Evolutionary conservation across 2,113 vertebrate genomes (phyloP).

Genomic region (Laticauda colubrina): DNA sequence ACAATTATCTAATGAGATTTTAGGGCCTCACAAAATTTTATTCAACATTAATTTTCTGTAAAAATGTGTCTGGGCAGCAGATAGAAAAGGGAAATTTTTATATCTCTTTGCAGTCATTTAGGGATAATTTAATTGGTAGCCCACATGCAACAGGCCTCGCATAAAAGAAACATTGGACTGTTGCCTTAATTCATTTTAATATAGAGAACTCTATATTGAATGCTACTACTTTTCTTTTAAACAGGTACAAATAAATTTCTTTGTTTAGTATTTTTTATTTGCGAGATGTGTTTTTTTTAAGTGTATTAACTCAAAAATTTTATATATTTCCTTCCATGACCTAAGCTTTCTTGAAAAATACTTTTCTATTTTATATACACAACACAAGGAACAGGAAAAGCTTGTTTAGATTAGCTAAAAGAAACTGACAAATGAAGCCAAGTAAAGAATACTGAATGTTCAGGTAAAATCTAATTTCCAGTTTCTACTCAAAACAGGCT

Average conservation of each 20-base stretch:
- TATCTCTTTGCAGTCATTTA: not conserved
- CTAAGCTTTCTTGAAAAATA: constrained; percentile 39
- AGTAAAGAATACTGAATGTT: constrained; percentile 50
- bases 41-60: not conserved
- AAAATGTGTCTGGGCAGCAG: not conserved
- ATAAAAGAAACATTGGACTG: not conserved
- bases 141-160: not conserved
- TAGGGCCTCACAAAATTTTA: not conserved
- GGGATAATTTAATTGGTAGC: not conserved
- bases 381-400: constrained; percentile 41
- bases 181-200: not conserved
- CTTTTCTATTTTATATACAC: constrained; percentile 53
- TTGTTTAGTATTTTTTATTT: constrained; percentile 43
- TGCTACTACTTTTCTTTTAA: not conserved
- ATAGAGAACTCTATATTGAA: not conserved
- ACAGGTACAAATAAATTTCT: constrained; percentile 18
- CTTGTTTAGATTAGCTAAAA: constrained; percentile 64
- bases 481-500: constrained; percentile 48
- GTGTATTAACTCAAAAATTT: constrained; percentile 37
- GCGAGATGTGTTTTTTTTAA: constrained; percentile 20
- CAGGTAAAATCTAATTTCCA: constrained; percentile 65
- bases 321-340: constrained; percentile 43
- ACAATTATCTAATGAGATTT: not conserved
- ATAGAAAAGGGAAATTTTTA: not conserved
- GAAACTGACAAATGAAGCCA: constrained; percentile 62